A percentile compares a stretch with the other conserved stretches of the same genome.
These are phyloP conservation scores for Synanceia verrucosa DNA, from an alignment of 2,797 vertebrate genomes.

Conservation along the genomic window DNA sequence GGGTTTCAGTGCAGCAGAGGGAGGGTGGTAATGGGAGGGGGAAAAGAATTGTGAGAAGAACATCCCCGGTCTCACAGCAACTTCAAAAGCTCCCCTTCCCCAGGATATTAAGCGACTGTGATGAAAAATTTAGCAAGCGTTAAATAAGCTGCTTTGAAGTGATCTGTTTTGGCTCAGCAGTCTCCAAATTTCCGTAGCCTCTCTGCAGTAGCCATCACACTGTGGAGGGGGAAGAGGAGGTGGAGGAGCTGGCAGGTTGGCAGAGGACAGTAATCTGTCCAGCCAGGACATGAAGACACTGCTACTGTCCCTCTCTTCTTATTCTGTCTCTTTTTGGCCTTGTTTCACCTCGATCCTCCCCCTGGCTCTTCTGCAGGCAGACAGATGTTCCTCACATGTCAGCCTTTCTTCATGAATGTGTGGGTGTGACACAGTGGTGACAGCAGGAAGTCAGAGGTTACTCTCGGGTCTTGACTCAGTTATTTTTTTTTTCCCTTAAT, in stretches of 20 bases:
- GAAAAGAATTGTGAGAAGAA: slow-evolving; percentile 83
- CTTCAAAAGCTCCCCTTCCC: slow-evolving; percentile 89
- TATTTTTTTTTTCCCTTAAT: slow-evolving; percentile 33
- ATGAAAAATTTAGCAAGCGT: slow-evolving; percentile 90
- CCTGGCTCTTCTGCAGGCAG: slow-evolving; percentile 42
- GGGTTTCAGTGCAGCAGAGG: slow-evolving; percentile 62
- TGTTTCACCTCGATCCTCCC: slow-evolving; percentile 52
- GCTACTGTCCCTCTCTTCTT: slow-evolving; percentile 36
- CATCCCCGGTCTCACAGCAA: slow-evolving; percentile 84
- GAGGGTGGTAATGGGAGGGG: slow-evolving; percentile 69
- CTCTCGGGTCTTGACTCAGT: slow-evolving; percentile 39
- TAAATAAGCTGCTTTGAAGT: slow-evolving; percentile 91
- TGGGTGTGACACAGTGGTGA: slow-evolving; percentile 55
- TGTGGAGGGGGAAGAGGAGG: slow-evolving; percentile 27
- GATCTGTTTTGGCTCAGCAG: slow-evolving; percentile 88
- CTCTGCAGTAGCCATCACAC: slow-evolving; percentile 74
- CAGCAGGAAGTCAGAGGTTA: slow-evolving; percentile 66
- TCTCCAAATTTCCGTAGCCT: slow-evolving; percentile 85
- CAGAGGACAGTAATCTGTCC: slow-evolving; percentile 59
- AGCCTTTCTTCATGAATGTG: slow-evolving; percentile 18
- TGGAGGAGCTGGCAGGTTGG: slow-evolving; percentile 54
- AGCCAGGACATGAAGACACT: slow-evolving; percentile 48
- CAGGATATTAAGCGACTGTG: slow-evolving; percentile 90
- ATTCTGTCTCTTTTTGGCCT: slow-evolving; percentile 38
- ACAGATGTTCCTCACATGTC: slow-evolving; percentile 80